phyloP scores from a whole-genome alignment of 2,888 invertebrate species.

The Sinodicranocentrus sp. region DNA sequence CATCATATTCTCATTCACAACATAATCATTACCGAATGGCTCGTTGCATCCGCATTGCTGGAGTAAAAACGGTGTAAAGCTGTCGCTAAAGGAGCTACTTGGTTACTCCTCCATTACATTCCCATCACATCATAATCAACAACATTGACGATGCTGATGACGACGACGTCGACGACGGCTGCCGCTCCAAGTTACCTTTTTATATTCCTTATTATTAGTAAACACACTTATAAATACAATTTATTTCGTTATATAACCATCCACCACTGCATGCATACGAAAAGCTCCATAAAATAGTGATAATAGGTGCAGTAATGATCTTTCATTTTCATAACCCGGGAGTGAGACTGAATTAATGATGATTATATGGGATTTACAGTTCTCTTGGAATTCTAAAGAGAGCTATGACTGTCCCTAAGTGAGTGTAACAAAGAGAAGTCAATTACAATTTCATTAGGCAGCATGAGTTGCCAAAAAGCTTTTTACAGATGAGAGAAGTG shows the following conservation, averaged over 20 bases:
- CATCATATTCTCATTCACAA: constrained; percentile 32
- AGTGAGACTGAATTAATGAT: constrained; percentile 73
- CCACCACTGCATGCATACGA: background rate
- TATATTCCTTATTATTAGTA: background rate
- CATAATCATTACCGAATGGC: constrained; percentile 49
- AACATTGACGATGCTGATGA: constrained; percentile 17
- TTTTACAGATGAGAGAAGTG: too few species aligned
- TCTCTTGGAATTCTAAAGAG: constrained; percentile 45
- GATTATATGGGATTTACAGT: constrained; percentile 69
- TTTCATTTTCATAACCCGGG: constrained; percentile 48
- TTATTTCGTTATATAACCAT: background rate
- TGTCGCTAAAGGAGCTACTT: constrained; percentile 53
- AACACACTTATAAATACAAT: background rate
- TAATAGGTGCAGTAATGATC: constrained; percentile 59
- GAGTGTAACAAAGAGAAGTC: constrained; percentile 76
- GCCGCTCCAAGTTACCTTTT: constrained; percentile 7
- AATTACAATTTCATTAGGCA: constrained; percentile 77
- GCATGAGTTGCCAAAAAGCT: constrained; percentile 75
- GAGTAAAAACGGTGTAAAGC: constrained; percentile 4
- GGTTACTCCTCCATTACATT: constrained; percentile 63
- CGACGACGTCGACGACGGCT: background rate
- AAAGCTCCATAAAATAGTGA: constrained; percentile 37
- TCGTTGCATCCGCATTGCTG: constrained; percentile 44
- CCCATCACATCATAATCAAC: constrained; percentile 45
- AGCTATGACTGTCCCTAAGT: constrained; percentile 63